phyloP scores from a whole-genome alignment of 2,888 invertebrate genomes.

The Caenorhabditis uteleia region DNA sequence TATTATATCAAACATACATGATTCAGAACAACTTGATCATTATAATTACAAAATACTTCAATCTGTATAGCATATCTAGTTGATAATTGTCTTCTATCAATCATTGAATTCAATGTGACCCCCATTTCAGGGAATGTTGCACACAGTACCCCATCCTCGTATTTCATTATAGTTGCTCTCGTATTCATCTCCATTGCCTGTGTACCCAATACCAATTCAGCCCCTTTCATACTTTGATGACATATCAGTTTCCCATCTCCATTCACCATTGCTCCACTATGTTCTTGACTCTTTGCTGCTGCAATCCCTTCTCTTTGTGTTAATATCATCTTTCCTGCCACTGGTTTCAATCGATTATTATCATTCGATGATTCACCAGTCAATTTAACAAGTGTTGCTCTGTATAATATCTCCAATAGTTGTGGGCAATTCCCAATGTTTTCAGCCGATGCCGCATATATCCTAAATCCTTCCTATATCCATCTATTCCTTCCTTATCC shows the following conservation, averaged over 20 bases:
- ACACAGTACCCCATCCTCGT: conserved; percentile 54
- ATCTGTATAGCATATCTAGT: conserved; percentile 56
- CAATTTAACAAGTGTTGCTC: conserved; percentile 55
- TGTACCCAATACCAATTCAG: conserved; percentile 25
- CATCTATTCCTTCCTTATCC: background rate
- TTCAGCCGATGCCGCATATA: conserved; percentile 48
- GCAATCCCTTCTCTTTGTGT: conserved; percentile 59
- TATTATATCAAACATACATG: conserved; percentile 35
- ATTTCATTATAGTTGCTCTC: conserved; percentile 48
- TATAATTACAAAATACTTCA: conserved; percentile 52
- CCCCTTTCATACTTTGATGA: conserved; percentile 27
- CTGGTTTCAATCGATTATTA: conserved; percentile 39
- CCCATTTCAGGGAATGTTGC: conserved; percentile 63
- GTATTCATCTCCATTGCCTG: conserved; percentile 30
- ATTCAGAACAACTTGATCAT: conserved; percentile 42
- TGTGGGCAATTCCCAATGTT: conserved; percentile 23
- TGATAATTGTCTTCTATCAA: conserved; percentile 53
- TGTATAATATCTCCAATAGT: conserved; percentile 51
- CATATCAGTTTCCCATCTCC: conserved; percentile 51
- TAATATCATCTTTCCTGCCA: conserved; percentile 58
- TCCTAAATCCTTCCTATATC: conserved; percentile 23
- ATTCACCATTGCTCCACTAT: conserved; percentile 47
- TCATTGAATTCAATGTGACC: conserved; percentile 57
- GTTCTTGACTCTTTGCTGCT: conserved; percentile 43
- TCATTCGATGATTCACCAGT: too few species aligned